Percentiles rank a stretch among this genome's conserved stretches.
Evolutionary conservation across 1,140 invertebrate genomes (phyloP).

Genomic region (Heterodera carotae): DNA sequence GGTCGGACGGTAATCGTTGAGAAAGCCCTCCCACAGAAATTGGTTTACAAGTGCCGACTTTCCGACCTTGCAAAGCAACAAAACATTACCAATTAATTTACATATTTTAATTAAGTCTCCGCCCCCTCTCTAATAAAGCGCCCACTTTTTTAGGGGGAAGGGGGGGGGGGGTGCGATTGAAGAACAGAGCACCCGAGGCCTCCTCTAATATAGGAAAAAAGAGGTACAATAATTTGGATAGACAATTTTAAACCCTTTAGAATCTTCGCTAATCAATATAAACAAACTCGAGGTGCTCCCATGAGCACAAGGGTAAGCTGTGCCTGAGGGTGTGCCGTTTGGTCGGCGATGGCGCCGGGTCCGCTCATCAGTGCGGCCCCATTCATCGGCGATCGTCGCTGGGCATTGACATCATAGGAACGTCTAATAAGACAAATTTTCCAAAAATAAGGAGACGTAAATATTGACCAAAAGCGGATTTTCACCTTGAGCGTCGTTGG

Average conservation of each 20-base stretch:
- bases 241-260: no score
- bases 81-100: slow-evolving; percentile 6
- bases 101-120: slow-evolving; percentile 22
- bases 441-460: background rate
- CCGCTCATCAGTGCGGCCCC: background rate
- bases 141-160: no score
- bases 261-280: background rate
- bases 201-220: no score
- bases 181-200: no score
- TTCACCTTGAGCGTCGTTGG: background rate
- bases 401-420: slow-evolving; percentile 12
- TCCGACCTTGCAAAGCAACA: slow-evolving; percentile 51
- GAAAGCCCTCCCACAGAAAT: slow-evolving; percentile 61
- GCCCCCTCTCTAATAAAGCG: no score
- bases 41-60: slow-evolving; percentile 62
- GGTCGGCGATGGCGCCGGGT: slow-evolving; percentile 3
- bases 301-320: slow-evolving; percentile 48
- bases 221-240: no score
- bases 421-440: slow-evolving; percentile 18
- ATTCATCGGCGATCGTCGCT: slow-evolving; percentile 4
- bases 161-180: no score
- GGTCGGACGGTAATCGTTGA: slow-evolving; percentile 56
- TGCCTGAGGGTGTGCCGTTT: slow-evolving; percentile 11
- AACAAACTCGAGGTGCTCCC: slow-evolving; percentile 48
- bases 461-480: background rate